Base-by-base conservation (phyloP, 2,797 vertebrate species). In the Semaprochilodus insignis region DNA sequence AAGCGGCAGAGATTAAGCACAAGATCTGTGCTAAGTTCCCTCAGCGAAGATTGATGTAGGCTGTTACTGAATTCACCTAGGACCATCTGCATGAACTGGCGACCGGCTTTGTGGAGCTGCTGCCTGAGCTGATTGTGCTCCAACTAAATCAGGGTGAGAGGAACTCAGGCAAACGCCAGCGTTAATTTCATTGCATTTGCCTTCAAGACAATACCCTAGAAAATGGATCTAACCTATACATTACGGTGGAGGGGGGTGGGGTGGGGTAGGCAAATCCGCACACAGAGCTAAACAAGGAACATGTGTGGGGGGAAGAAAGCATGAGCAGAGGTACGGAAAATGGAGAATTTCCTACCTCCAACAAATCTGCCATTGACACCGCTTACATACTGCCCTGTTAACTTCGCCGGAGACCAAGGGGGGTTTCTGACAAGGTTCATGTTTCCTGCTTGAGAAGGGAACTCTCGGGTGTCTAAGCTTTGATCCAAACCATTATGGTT, bases 201-300 rank as follows among this genome's bases (percentile, higher is more conserved):
- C 60, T 15, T 77, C 34, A 17, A 54, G 27, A 54, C 51, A 70
- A 63, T 27, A 25, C 65, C 48, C 62, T 31, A 36, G 57, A 65
- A 77, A 77, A 21, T 76, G 67, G 25, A 81, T 73, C 40, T 48
- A 71, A 27, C 3, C 27, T 52, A 8, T 23, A 51, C 31, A 60
- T 67, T 62, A 57, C 44, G 40, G 2, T 6, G 40, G 40, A 2
- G 40, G 40, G 40, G 40, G 2, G 40, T 2, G 40, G 40, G 40
- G 40, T 6, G 65, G 36, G 17, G 63, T 10, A 14, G 25, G 66
- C 31, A 27, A 54, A 27, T 66, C 55, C 60, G 73, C 23, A 34
- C 23, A 34, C 74, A n/a, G 59, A 79, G 25, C 59, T 81, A 83
- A 87, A 87, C 57, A 52, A 85, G 81, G 62, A 78, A 72, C 83